A percentile compares a stretch with the other conserved stretches of the same genome.
phyloP scores from a whole-genome alignment of 1,140 invertebrate genomes.

The Zaprionus kolodkinae region DNA sequence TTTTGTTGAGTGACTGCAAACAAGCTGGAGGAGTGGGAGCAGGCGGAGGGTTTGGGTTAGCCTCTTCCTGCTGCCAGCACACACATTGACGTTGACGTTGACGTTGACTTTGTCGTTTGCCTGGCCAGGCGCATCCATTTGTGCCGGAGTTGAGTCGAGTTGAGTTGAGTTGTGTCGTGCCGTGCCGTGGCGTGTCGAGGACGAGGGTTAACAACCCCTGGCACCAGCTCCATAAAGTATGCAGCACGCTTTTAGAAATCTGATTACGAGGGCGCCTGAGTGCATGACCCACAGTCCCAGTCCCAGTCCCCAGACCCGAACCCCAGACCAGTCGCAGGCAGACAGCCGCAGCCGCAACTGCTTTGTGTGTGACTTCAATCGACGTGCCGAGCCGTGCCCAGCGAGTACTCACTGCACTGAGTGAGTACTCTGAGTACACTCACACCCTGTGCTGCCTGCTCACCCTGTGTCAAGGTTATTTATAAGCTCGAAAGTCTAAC shows the following conservation, averaged over 20 bases:
- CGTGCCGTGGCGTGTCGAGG: constrained; percentile 13
- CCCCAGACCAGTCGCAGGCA: neutral
- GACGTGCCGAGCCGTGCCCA: constrained; percentile 8
- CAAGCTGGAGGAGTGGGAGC: neutral
- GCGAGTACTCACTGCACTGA: neutral
- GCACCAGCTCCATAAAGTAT: constrained; percentile 58
- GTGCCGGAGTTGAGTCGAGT: constrained; percentile 20
- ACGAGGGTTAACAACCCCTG: constrained; percentile 70
- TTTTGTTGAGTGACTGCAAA: neutral
- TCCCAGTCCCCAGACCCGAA: constrained; percentile 4
- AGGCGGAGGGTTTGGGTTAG: neutral
- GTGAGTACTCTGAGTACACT: neutral
- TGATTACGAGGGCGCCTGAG: constrained; percentile 71
- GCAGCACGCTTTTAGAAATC: constrained; percentile 75
- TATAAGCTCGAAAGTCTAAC: constrained; percentile 38
- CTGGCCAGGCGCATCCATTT: constrained; percentile 50
- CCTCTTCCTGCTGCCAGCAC: neutral
- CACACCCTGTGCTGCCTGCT: neutral
- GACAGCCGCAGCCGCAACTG: neutral
- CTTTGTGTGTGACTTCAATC: constrained; percentile 11
- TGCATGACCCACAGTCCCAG: constrained; percentile 62
- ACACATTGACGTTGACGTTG: neutral
- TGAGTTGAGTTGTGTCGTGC: too few species aligned
- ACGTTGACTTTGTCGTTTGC: constrained; percentile 16
- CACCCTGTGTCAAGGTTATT: constrained; percentile 73